Percentiles rank a stretch among this genome's conserved stretches.
Conservation (phyloP, 2,797 vertebrate genomes). For the Trichosurus vulpecula region DNA sequence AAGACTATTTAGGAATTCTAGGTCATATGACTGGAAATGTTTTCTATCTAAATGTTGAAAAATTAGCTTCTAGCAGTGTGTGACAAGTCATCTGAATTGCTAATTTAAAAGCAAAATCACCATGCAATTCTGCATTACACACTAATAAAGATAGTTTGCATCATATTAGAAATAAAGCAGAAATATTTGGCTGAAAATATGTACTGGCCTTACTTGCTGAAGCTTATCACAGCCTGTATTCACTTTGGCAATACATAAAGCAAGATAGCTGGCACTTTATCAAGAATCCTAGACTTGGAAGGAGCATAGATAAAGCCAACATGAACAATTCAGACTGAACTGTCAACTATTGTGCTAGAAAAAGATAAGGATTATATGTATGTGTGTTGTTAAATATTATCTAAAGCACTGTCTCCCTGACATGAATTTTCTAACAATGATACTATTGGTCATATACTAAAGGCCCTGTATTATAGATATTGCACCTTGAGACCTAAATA, state of each 20-base stretch:
- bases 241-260: constrained; percentile 68
- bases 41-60: constrained; percentile 41
- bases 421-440: constrained; percentile 70
- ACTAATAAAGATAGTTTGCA: background rate
- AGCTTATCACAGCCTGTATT: constrained; percentile 11
- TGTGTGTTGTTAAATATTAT: constrained; percentile 74
- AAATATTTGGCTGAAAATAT: constrained; percentile 64
- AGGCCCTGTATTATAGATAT: background rate
- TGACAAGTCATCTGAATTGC: constrained; percentile 19
- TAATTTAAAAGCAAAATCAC: constrained; percentile 31
- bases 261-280: constrained; percentile 70
- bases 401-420: constrained; percentile 69
- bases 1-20: constrained; percentile 22
- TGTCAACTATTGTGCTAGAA: constrained; percentile 65
- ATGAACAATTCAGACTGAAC: constrained; percentile 67
- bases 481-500: background rate
- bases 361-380: constrained; percentile 69
- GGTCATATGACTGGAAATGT: constrained; percentile 2
- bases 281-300: constrained; percentile 71
- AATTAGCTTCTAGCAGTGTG: constrained; percentile 15
- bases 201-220: constrained; percentile 53
- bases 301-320: constrained; percentile 69
- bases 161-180: constrained; percentile 61
- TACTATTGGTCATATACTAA: constrained; percentile 59
- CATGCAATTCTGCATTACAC: background rate